Evolutionary conservation across 2,113 vertebrate genomes (phyloP).

Genomic region (Theristicus caerulescens): DNA sequence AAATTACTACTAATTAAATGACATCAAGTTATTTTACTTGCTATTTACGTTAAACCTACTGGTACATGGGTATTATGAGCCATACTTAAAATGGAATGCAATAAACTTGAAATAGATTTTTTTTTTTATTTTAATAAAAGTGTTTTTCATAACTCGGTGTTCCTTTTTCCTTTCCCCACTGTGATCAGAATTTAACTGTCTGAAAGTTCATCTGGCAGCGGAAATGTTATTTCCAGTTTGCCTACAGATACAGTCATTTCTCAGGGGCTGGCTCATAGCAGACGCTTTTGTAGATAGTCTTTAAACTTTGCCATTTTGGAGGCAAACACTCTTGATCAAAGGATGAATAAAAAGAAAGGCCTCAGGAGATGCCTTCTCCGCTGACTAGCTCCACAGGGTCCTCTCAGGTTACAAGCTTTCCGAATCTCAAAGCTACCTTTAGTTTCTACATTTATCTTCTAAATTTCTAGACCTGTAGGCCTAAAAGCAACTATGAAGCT

Average conservation of each 20-base stretch:
- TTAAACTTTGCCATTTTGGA: slow-evolving; percentile 59
- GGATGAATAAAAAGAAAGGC: not conserved
- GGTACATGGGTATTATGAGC: not conserved
- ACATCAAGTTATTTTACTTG: not conserved
- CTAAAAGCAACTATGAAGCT: not conserved
- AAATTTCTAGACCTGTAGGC: not conserved
- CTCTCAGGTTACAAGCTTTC: not conserved
- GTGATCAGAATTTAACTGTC: not conserved
- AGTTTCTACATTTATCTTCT: not conserved
- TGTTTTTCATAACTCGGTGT: slow-evolving; percentile 2
- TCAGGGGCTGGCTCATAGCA: slow-evolving; percentile 2
- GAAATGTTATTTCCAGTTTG: slow-evolving; percentile 55
- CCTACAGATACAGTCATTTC: slow-evolving; percentile 14
- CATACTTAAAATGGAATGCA: not conserved
- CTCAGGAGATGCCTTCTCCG: not conserved
- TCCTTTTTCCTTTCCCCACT: slow-evolving; percentile 22
- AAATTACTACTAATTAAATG: not conserved
- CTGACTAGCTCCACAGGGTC: not conserved
- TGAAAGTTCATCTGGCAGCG: slow-evolving; percentile 38
- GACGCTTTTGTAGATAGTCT: not conserved
- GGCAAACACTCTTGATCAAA: slow-evolving; percentile 18
- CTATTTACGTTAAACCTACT: not conserved
- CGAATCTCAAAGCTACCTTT: not conserved
- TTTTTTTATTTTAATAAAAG: not conserved
- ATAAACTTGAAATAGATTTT: not conserved